Evolutionary conservation across 2,113 vertebrate genomes (phyloP), one percentile per base, ranked within the genome.

Genomic region (Nothocercus julius): DNA sequence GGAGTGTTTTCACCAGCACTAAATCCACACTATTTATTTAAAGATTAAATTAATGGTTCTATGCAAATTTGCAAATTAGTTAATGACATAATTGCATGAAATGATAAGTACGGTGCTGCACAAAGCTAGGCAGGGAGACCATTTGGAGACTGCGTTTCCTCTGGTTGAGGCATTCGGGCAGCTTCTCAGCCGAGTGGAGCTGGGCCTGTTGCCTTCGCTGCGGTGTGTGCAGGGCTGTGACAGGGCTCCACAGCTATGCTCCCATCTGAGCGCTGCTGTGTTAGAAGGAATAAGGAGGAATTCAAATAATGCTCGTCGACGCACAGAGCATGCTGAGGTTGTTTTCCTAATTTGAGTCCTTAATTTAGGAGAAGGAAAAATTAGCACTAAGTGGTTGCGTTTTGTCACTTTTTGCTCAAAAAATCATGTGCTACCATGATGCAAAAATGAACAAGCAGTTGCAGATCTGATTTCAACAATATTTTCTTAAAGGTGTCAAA

Each of bases 21-120:
- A 81, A 91, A 96, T 78, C 73, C 92, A 85, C 93, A 51, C 27
- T 87, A 87, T 95, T 94, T 94, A 95, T 95, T 93, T 94, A 74
- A 96, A 93, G 90, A 94, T 77, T 75, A 95, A 96, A 96, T 96
- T 69, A 92, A 92, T 80, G 74, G 86, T 87, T 96, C 88, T 87
- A 69, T 73, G 63, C 70, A 93, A 93, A 96, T 94, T 88, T 91
- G 38, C 25, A 87, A 82, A 87, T 96, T 94, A 85, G 69, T 81
- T 91, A 96, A 92, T 93, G 56, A 90, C 85, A 92, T 95, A 95
- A 96, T 93, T 96, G 67, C 69, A 93, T 91, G 51, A 90, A 92
- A 93, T 95, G 77, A 91, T 82, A 89, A 89, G 74, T 73, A 75
- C 61, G n/a, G 20, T 90, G 82, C 69, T 81, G 40, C 44, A 72